phyloP scores from a whole-genome alignment of 2,797 vertebrate genomes.

The Esox lucius region DNA sequence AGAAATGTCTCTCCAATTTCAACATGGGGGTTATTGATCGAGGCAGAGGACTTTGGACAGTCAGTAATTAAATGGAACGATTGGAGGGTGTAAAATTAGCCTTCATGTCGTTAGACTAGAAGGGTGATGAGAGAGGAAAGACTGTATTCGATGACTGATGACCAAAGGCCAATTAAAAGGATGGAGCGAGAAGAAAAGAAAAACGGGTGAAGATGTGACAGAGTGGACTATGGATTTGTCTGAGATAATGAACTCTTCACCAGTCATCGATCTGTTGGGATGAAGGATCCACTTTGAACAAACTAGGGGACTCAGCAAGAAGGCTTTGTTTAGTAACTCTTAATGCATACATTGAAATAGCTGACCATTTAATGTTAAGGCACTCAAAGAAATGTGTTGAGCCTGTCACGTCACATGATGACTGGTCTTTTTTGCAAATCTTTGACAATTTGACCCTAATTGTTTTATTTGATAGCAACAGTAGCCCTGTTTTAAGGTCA shows the following conservation, averaged over 20 bases:
- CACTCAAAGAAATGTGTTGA: not conserved
- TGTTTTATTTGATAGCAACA: too few species aligned
- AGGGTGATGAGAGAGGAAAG: constrained; percentile 59
- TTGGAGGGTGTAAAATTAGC: constrained; percentile 82
- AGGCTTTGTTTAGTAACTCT: constrained; percentile 45
- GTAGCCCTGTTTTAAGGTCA: too few species aligned
- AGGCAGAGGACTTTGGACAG: constrained; percentile 71
- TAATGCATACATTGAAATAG: constrained; percentile 24
- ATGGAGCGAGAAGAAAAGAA: constrained; percentile 54
- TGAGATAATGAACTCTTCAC: constrained; percentile 79
- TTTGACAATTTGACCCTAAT: too few species aligned
- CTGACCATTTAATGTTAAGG: too few species aligned
- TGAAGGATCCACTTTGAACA: constrained; percentile 48
- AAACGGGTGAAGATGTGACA: constrained; percentile 55
- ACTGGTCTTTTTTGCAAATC: too few species aligned
- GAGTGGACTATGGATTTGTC: constrained; percentile 71
- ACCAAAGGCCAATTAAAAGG: constrained; percentile 76
- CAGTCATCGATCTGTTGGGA: constrained; percentile 69
- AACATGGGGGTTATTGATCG: constrained; percentile 73
- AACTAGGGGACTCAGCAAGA: constrained; percentile 39
- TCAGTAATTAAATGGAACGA: constrained; percentile 80
- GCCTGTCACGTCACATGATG: not conserved
- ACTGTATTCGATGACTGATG: constrained; percentile 65
- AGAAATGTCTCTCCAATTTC: constrained; percentile 43
- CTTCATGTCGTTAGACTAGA: constrained; percentile 75